Percentiles rank a stretch among this genome's conserved stretches.
phyloP scores from a whole-genome alignment of 1,140 invertebrate species.

The Brachionus sp. region DNA sequence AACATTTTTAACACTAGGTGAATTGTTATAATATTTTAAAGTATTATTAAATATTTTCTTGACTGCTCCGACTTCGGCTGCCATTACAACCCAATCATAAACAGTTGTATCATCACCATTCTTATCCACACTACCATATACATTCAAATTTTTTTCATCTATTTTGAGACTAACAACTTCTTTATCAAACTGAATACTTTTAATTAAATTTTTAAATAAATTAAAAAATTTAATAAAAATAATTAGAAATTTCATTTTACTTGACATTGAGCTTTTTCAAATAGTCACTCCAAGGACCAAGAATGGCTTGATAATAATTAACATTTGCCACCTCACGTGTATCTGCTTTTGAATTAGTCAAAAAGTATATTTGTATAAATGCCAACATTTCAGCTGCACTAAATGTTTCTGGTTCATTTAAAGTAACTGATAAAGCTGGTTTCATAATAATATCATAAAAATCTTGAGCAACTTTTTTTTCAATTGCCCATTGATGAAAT shows the following conservation, averaged over 20 bases:
- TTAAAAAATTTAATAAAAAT: background rate
- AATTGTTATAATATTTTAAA: slow-evolving; percentile 1
- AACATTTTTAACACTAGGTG: background rate
- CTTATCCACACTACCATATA: slow-evolving; percentile 24
- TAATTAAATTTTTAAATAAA: background rate
- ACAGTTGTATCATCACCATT: slow-evolving; percentile 6
- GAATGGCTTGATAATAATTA: slow-evolving; percentile 38
- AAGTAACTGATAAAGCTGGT: slow-evolving; percentile 44
- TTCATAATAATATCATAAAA: slow-evolving; percentile 47
- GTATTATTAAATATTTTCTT: slow-evolving; percentile 36
- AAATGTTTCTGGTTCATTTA: slow-evolving; percentile 42
- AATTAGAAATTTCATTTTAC: background rate
- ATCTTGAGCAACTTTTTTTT: slow-evolving; percentile 34
- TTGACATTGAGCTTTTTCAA: slow-evolving; percentile 9
- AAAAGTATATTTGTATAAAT: slow-evolving; percentile 47
- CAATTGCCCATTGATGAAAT: slow-evolving; percentile 38
- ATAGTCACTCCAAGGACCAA: slow-evolving; percentile 44
- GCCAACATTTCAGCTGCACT: slow-evolving; percentile 47
- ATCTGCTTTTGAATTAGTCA: slow-evolving; percentile 45
- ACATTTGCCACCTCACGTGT: slow-evolving; percentile 34
- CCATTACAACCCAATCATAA: slow-evolving; percentile 31
- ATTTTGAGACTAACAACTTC: background rate
- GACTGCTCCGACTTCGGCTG: slow-evolving; percentile 26
- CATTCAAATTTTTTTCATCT: background rate
- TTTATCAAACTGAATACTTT: background rate